Percentiles rank a stretch among this genome's conserved stretches.
These are phyloP conservation scores for Acanthis flammea DNA, from an alignment of 2,797 vertebrate species.

Conservation along the genomic window DNA sequence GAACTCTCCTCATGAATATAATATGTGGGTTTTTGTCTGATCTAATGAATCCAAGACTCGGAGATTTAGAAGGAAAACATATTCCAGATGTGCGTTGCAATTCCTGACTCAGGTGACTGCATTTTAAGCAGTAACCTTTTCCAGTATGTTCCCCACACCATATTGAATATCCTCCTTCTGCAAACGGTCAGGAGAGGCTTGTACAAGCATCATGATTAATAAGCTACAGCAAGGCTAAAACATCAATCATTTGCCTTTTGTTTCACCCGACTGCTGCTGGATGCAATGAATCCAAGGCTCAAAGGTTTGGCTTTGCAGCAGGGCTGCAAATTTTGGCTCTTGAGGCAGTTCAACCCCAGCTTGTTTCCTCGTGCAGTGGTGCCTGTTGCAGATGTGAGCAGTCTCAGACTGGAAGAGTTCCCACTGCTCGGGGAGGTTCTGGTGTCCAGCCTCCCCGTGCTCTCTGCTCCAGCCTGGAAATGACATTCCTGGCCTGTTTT, in stretches of 20 bases:
- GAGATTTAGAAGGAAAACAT: slow-evolving; percentile 50
- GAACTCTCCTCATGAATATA: slow-evolving; percentile 74
- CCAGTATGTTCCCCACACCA: background rate
- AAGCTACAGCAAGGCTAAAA: background rate
- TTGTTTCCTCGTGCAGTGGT: background rate
- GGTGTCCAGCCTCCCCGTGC: background rate
- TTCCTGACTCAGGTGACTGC: slow-evolving; percentile 62
- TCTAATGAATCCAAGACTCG: slow-evolving; percentile 67
- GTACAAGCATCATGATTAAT: background rate
- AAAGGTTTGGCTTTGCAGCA: slow-evolving; percentile 15
- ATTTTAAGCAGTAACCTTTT: slow-evolving; percentile 45
- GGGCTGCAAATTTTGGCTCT: background rate
- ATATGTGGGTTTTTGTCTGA: slow-evolving; percentile 66
- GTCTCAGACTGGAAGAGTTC: background rate
- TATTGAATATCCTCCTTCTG: background rate
- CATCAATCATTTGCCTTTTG: background rate
- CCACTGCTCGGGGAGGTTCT: background rate
- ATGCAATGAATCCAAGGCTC: background rate
- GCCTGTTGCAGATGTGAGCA: slow-evolving; percentile 13
- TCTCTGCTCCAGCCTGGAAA: background rate
- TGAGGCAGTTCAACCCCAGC: background rate
- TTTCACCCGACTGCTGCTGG: background rate
- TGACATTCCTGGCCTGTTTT: slow-evolving; percentile 30
- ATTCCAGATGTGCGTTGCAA: slow-evolving; percentile 65
- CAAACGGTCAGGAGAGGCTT: background rate